Conservation (phyloP, 2,797 vertebrate species). For the Sebastes matsubarae region DNA sequence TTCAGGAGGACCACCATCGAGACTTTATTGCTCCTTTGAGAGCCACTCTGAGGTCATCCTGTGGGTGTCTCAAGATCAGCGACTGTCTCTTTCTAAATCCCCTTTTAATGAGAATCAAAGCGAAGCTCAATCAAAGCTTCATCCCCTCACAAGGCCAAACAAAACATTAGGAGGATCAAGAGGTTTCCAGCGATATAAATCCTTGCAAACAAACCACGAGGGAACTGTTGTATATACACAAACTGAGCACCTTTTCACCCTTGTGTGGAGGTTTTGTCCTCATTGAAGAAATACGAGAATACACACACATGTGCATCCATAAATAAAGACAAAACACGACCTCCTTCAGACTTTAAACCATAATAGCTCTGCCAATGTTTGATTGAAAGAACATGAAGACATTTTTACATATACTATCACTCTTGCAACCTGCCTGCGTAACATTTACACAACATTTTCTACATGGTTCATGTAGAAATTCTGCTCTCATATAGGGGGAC, state of each 20-base stretch:
- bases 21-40: conserved; percentile 10
- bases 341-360: background rate
- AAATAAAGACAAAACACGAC: background rate
- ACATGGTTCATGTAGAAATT: too few relatives aligned
- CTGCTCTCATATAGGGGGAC: too few relatives aligned
- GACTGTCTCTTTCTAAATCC: conserved; percentile 55
- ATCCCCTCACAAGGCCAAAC: conserved; percentile 22
- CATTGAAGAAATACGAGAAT: background rate
- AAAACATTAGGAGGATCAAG: conserved; percentile 28
- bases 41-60: conserved; percentile 34
- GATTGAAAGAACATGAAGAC: background rate
- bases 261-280: background rate
- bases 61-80: conserved; percentile 28
- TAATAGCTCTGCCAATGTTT: background rate
- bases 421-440: background rate
- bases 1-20: background rate
- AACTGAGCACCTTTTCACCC: background rate
- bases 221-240: background rate
- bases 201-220: conserved; percentile 11
- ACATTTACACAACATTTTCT: background rate
- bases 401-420: background rate
- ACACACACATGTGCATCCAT: background rate
- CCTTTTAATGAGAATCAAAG: conserved; percentile 61
- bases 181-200: background rate
- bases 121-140: conserved; percentile 12